phyloP scores from a whole-genome alignment of 2,113 vertebrate species.

The Poeciliopsis prolifica region DNA sequence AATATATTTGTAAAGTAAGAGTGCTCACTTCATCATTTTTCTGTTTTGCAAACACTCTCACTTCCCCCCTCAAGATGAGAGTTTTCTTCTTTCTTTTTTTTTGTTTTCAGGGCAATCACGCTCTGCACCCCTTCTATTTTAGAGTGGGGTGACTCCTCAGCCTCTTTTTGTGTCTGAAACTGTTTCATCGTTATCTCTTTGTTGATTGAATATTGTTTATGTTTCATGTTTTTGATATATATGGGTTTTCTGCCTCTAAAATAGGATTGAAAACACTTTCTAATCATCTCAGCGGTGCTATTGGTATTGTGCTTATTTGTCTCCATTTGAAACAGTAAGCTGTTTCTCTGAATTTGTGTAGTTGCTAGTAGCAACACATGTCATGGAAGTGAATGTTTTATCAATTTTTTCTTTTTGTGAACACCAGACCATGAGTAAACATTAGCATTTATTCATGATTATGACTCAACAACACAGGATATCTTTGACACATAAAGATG shows the following conservation, averaged over 20 bases:
- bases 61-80: too few species aligned
- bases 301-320: constrained; percentile 2
- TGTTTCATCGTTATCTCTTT: too few species aligned
- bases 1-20: too few species aligned
- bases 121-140: too few species aligned
- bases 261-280: neutral
- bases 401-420: neutral
- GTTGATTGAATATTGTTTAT: neutral
- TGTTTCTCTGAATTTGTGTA: neutral
- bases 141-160: too few species aligned
- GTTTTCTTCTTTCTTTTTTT: too few species aligned
- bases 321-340: neutral
- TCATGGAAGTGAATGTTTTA: neutral
- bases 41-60: too few species aligned
- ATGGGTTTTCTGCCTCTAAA: neutral
- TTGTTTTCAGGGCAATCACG: too few species aligned
- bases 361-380: neutral
- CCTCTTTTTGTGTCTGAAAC: too few species aligned
- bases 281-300: neutral
- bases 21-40: too few species aligned
- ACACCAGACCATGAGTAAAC: constrained; percentile 32
- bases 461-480: constrained; percentile 24
- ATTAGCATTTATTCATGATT: constrained; percentile 11
- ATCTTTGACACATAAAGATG: neutral
- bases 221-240: neutral